phyloP scores from a whole-genome alignment of 1,140 invertebrate genomes.

The Drosophila micromelanica region DNA sequence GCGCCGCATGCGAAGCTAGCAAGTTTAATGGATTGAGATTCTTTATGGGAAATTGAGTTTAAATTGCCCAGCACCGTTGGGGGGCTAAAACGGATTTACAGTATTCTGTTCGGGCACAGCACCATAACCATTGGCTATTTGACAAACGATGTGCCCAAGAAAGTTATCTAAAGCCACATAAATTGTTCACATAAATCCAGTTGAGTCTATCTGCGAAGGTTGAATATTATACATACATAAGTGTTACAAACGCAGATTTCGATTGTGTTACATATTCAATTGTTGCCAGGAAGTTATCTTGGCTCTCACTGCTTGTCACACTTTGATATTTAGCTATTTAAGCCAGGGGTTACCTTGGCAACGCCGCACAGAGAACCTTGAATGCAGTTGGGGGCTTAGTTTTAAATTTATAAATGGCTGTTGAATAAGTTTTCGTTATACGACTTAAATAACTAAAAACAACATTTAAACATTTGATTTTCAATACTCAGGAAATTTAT shows the following conservation, averaged over 20 bases:
- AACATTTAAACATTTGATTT: background rate
- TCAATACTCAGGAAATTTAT: background rate
- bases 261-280: background rate
- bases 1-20: constrained; percentile 36
- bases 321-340: background rate
- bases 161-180: constrained; percentile 14
- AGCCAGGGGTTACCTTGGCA: background rate
- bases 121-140: constrained; percentile 5
- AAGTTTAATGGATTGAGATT: constrained; percentile 63
- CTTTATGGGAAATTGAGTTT: constrained; percentile 65
- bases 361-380: background rate
- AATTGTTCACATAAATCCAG: constrained; percentile 7
- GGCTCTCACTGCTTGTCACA: background rate
- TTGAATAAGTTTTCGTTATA: background rate
- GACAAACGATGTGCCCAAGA: constrained; percentile 16
- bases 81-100: constrained; percentile 24
- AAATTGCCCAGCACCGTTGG: constrained; percentile 48
- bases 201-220: background rate
- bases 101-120: background rate
- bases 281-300: background rate
- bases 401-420: background rate
- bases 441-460: background rate
- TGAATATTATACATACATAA: background rate
- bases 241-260: no score
- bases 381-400: background rate